These are phyloP conservation scores for Hydrophis major DNA, from an alignment of 2,797 vertebrate species.

Conservation along the genomic window DNA sequence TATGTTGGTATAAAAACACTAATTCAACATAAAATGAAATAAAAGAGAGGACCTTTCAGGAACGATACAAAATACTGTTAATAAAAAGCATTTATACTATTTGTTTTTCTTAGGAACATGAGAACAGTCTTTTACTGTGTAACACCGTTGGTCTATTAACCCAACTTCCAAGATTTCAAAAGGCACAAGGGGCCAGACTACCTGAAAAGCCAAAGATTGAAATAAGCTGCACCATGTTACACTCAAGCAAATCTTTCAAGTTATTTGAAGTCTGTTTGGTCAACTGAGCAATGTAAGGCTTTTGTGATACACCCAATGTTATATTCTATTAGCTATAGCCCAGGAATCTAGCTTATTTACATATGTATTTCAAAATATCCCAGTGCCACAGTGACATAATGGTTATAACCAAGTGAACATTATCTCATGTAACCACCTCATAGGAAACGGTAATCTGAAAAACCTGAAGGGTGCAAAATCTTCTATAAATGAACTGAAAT, in stretches of 20 bases:
- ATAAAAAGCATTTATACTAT: background rate
- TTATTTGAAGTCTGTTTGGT: background rate
- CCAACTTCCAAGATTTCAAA: background rate
- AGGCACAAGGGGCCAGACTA: background rate
- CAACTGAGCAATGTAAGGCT: background rate
- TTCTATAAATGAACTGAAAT: background rate
- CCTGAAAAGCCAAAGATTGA: background rate
- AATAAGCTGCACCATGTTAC: background rate
- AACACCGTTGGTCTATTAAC: background rate
- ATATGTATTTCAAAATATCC: background rate
- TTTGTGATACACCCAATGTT: background rate
- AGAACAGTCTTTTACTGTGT: background rate
- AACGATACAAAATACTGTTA: background rate
- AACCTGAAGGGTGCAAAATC: background rate
- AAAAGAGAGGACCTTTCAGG: slow-evolving; percentile 13
- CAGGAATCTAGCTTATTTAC: background rate
- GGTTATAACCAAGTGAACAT: background rate
- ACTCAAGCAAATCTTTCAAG: background rate
- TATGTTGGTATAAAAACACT: slow-evolving; percentile 44
- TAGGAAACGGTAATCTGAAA: background rate
- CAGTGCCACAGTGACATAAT: background rate
- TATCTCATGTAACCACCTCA: background rate
- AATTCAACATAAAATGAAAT: slow-evolving; percentile 34
- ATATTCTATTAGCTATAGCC: background rate
- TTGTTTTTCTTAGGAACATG: background rate